Evolutionary conservation across 2,888 invertebrate species (phyloP).

Genomic region (Lottia gigantea): DNA sequence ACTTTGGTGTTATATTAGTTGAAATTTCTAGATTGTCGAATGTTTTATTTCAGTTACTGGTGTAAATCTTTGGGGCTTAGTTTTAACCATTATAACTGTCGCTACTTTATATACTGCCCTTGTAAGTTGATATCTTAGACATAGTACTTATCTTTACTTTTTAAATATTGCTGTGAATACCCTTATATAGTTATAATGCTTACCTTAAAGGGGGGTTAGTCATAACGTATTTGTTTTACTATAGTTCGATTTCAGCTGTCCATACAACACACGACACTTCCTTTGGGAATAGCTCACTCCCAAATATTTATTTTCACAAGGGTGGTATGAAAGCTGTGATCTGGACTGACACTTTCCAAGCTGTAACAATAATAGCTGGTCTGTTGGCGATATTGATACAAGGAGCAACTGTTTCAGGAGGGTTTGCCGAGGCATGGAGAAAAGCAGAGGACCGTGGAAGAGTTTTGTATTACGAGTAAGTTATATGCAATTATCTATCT

Average conservation of each 20-base stretch:
- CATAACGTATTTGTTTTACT: too few relatives aligned
- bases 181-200: too few relatives aligned
- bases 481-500: too few relatives aligned
- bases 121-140: slow-evolving; percentile 72
- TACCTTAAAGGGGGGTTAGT: too few relatives aligned
- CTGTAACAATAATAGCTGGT: background rate
- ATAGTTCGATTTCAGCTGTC: too few relatives aligned
- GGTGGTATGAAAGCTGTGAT: slow-evolving; percentile 9
- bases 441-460: background rate
- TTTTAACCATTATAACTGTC: slow-evolving; percentile 82
- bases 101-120: slow-evolving; percentile 92
- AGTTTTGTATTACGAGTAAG: background rate
- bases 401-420: background rate
- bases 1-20: background rate
- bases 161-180: too few relatives aligned
- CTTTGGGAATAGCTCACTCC: too few relatives aligned
- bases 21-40: background rate
- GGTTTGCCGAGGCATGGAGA: background rate
- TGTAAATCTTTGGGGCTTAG: slow-evolving; percentile 81
- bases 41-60: slow-evolving; percentile 79
- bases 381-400: background rate
- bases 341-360: slow-evolving; percentile 4
- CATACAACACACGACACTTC: too few relatives aligned
- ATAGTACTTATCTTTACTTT: background rate
- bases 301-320: background rate